Evolutionary conservation across 2,113 vertebrate species (phyloP), one percentile per base, ranked within the genome.

Genomic region (Etheostoma cragini): DNA sequence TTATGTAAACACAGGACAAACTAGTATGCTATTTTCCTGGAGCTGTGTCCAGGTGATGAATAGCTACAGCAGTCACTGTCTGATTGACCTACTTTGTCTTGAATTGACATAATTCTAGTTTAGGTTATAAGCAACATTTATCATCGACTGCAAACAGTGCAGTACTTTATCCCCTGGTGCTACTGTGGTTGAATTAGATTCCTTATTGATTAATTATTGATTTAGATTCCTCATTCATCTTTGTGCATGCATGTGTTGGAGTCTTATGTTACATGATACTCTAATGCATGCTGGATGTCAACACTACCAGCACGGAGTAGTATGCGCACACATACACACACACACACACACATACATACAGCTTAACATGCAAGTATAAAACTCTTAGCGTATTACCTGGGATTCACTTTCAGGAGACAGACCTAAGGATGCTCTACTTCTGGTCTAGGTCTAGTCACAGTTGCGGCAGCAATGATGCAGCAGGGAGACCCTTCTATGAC

Each of bases 61-160:
- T 91, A 71, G 84, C 83, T 69, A 75, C 73, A 84, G 83, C 76
- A 82, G 57, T 81, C 73, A 82, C 78, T 88, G 86, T 87, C 86
- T 89, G 80, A 76, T 72, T 61, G 38, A 84, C 84, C 87, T 88
- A 88, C 69, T 89, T 91, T 90, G 86, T 91, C 90, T 82, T 87
- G 88, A 87, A 71, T 87, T 91, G 88, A 89, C 85, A 88, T 86
- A 86, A 86, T 89, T 93, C 80, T 38, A 84, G 88, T 86, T 85
- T 75, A 70, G 80, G 73, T 80, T 83, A 86, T 80, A 76, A 65
- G 75, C 78, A 72, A 46, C 87, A 89, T 93, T 66, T 78, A 87
- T 87, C 84, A 86, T 67, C 67, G 47, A 78, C 56, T 65, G 47
- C 58, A 86, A 87, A 72, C 73, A 49, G 33, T 60, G 50, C 57